Conservation (phyloP, 1,140 invertebrate species). For the Nebria ingens region DNA sequence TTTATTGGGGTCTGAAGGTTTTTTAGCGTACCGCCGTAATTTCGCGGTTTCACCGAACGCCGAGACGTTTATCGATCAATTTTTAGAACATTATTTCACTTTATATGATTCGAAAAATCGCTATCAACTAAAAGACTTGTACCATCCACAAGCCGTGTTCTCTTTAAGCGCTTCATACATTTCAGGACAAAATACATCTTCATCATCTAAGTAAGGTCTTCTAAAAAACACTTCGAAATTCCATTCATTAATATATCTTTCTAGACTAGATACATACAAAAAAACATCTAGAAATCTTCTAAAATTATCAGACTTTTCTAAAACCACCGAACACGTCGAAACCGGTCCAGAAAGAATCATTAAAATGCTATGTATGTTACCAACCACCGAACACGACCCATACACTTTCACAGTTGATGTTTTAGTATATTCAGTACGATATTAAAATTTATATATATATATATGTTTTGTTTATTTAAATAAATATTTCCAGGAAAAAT, state of each 20-base stretch:
- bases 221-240: slow-evolving; percentile 8
- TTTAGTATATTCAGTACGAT: slow-evolving; percentile 56
- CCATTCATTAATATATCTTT: slow-evolving; percentile 3
- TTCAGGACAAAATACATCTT: slow-evolving; percentile 29
- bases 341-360: slow-evolving; percentile 58
- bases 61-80: slow-evolving; percentile 56
- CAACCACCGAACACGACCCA: slow-evolving; percentile 68
- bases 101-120: slow-evolving; percentile 73
- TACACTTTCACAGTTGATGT: slow-evolving; percentile 74
- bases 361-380: slow-evolving; percentile 60
- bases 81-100: slow-evolving; percentile 71
- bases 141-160: slow-evolving; percentile 70
- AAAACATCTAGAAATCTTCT: slow-evolving; percentile 24
- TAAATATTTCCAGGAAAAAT: slow-evolving; percentile 42
- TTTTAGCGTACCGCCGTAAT: slow-evolving; percentile 53
- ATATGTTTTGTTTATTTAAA: slow-evolving; percentile 11
- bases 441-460: background rate
- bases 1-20: slow-evolving; percentile 45
- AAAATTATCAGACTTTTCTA: slow-evolving; percentile 26
- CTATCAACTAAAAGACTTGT: slow-evolving; percentile 64
- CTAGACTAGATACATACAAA: slow-evolving; percentile 25
- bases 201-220: slow-evolving; percentile 22
- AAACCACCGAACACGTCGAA: slow-evolving; percentile 21
- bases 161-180: slow-evolving; percentile 49
- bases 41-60: slow-evolving; percentile 53